Evolutionary conservation across 2,113 vertebrate species (phyloP), one percentile per base, ranked within the genome.

Genomic region (Platichthys stellatus): DNA sequence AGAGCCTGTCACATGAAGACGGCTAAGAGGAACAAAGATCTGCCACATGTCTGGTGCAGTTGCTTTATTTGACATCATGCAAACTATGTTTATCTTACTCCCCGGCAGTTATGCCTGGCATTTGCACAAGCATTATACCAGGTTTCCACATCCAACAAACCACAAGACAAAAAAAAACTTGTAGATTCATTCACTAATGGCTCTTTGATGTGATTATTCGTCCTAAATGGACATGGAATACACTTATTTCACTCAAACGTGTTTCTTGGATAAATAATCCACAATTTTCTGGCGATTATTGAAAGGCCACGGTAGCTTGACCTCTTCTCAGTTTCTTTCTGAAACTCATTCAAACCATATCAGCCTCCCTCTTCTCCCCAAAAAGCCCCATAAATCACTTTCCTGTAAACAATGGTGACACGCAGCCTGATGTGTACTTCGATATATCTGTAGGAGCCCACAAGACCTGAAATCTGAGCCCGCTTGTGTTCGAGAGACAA

Each of bases 341-440:
- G 72, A 89, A 79, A 88, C 69, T 80, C 76, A 69, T 69, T 88
- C 74, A 86, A 54, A 80, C 74, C 78, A 63, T 88, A 89, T 90
- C 82, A 80, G 64, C 70, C 68, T 83, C 70, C 60, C 61, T 83
- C 69, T 70, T 79, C 75, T 74, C 66, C 74, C 66, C 71, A 90
- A 74, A 93, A 89, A 89, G 85, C 84, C 90, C 85, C 93, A 95
- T 95, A 93, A 95, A 95, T 95, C 94, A 95, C 86, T 86, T 90
- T 92, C 84, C 87, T 94, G 92, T 94, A 95, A 95, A 94, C 92
- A 95, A 86, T 80, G 87, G 90, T 95, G 94, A 95, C 94, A 93
- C 70, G 14, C 71, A 90, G 89, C 86, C 93, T 85, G 93, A 94
- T 95, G 92, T 93, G 88, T 91, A 91, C 84, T 87, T 92, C 80